phyloP scores from a whole-genome alignment of 2,888 invertebrate species.

The Halictus ligatus region DNA sequence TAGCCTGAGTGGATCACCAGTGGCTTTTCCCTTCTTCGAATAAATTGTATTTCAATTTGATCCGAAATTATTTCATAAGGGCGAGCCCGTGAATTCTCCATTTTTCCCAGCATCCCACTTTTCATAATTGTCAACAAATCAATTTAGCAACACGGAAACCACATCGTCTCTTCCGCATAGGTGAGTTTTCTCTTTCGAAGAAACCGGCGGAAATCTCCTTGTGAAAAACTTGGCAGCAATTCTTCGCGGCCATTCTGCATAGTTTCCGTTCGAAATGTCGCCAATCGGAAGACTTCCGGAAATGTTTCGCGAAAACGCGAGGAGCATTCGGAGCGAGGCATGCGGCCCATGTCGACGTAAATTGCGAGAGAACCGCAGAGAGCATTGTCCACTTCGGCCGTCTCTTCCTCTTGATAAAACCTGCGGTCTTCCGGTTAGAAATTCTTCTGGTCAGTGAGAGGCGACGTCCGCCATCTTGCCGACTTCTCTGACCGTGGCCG shows the following conservation, averaged over 20 bases:
- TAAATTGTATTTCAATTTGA: background rate
- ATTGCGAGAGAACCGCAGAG: slow-evolving; percentile 40
- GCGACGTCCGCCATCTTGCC: slow-evolving; percentile 37
- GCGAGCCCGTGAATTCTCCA: too few relatives aligned
- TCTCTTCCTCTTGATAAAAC: slow-evolving; percentile 39
- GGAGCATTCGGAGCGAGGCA: slow-evolving; percentile 5
- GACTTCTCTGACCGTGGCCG: slow-evolving; percentile 29
- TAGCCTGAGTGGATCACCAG: too few relatives aligned
- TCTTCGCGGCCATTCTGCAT: background rate
- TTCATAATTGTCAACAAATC: too few relatives aligned
- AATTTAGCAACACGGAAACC: too few relatives aligned
- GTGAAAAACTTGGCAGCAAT: background rate
- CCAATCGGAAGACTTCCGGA: slow-evolving; percentile 12
- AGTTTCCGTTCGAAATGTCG: background rate
- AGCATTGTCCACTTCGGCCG: slow-evolving; percentile 30
- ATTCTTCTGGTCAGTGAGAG: slow-evolving; percentile 52
- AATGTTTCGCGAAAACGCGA: slow-evolving; percentile 20
- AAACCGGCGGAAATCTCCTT: background rate
- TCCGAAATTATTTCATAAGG: background rate
- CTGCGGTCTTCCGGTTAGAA: slow-evolving; percentile 56
- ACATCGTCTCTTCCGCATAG: background rate
- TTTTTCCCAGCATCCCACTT: background rate
- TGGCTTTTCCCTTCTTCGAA: too few relatives aligned
- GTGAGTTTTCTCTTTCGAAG: background rate
- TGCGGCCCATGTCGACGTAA: slow-evolving; percentile 8